Conservation (phyloP, 2,888 invertebrate species). For the Nebria salina region DNA sequence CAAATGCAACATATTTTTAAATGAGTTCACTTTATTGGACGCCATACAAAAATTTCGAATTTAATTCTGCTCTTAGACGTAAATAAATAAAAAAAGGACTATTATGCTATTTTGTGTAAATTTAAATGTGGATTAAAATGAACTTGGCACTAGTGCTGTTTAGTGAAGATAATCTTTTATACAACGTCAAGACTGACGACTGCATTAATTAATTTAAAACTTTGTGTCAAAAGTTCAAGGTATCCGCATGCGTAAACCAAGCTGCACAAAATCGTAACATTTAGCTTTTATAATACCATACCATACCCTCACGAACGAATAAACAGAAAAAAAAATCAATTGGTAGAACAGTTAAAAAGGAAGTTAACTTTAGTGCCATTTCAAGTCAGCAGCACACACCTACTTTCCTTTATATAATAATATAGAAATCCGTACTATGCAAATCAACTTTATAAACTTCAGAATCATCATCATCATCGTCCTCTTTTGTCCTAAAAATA, state of each 20-base stretch:
- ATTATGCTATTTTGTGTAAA: no score
- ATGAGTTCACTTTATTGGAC: no score
- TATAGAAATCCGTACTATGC: constrained; percentile 17
- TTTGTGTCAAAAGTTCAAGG: constrained; percentile 23
- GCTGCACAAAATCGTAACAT: constrained; percentile 9
- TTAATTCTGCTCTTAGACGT: no score
- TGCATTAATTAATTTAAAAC: constrained; percentile 27
- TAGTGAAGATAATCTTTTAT: constrained; percentile 4
- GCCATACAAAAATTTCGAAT: no score
- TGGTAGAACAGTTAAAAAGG: constrained; percentile 10
- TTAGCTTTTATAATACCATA: neutral
- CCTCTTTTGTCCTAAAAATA: constrained; percentile 7
- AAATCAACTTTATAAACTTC: constrained; percentile 20
- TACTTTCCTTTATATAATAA: neutral
- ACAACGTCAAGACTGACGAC: constrained; percentile 21
- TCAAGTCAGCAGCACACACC: constrained; percentile 6
- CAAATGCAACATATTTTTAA: no score
- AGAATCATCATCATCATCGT: constrained; percentile 8
- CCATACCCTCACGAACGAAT: neutral
- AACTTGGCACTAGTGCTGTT: neutral
- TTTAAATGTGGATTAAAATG: neutral
- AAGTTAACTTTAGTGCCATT: constrained; percentile 2
- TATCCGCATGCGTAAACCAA: neutral
- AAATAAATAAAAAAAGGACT: no score
- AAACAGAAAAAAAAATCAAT: neutral